Conservation (phyloP, 2,888 invertebrate species). For the Eupithecia centaureata region DNA sequence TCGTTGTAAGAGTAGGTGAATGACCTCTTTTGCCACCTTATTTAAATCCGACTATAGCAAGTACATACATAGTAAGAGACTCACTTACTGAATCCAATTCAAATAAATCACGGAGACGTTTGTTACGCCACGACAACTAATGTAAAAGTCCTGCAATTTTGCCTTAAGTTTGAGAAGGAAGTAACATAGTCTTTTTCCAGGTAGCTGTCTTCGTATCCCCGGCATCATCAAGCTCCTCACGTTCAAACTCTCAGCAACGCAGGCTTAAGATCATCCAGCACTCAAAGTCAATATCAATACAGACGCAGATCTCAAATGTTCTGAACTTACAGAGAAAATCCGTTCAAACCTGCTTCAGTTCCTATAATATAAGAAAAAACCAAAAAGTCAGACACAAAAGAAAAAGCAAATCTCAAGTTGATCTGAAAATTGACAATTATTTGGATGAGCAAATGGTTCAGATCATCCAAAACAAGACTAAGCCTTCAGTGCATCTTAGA, state of each 20-base stretch:
- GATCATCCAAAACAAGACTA: conserved; percentile 46
- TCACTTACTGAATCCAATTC: too few species aligned
- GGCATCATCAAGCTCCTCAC: conserved; percentile 43
- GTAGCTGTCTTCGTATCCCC: conserved; percentile 60
- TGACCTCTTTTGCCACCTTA: too few species aligned
- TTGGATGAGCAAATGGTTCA: conserved; percentile 48
- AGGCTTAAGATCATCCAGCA: conserved; percentile 15
- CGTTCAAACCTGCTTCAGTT: conserved; percentile 54
- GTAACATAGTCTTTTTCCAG: conserved; percentile 53
- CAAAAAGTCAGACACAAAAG: conserved; percentile 38
- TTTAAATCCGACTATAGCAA: too few species aligned
- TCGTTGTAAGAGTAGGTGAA: too few species aligned
- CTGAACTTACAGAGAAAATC: conserved; percentile 44
- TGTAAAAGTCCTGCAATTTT: too few species aligned
- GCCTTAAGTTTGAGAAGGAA: background rate
- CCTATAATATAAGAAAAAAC: conserved; percentile 37
- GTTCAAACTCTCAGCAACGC: conserved; percentile 34
- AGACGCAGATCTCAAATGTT: conserved; percentile 42
- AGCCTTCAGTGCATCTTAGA: conserved; percentile 36
- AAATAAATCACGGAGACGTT: too few species aligned
- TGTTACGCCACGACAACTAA: too few species aligned
- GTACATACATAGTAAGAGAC: too few species aligned
- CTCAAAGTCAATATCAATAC: conserved; percentile 43
- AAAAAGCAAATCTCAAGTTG: conserved; percentile 58
- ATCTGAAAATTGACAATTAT: conserved; percentile 45